Evolutionary conservation across 1,140 invertebrate genomes (phyloP), one percentile per base, ranked within the genome.

Genomic region (Lepidurus apus): DNA sequence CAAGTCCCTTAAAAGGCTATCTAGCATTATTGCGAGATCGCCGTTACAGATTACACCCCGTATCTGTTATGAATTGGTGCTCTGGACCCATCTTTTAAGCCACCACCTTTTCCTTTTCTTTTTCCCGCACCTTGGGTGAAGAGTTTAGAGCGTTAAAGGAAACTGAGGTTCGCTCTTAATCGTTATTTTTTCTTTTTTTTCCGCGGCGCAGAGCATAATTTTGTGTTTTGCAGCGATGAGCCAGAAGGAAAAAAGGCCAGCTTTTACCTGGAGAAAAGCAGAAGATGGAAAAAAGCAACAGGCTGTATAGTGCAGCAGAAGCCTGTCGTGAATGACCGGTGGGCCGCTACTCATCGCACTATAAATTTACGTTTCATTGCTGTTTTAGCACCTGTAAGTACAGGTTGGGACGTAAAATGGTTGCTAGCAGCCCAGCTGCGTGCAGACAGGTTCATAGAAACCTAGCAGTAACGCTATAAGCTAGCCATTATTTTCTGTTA

Each of bases 361-460:
- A 65, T 65, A 65, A 65, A 65, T 65, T 65, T 65, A 65, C 53
- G 53, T 65, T 65, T 65, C 53, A 65, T 65, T 65, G 53, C 53
- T 65, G 53, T 65, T 65, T 65, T 65, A 65, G 53, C 53, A 65
- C 53, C 53, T 65, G 53, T 65, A 65, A 65, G 53, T 65, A 65
- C 53, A 65, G 53, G 53, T 65, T 65, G 53, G 53, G 53, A 65
- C 8, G 17, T 21, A 65, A 65, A 65, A 65, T n/a, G 53, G n/a
- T 65, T 65, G 53, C 53, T 65, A 65, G 53, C 53, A 65, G 53
- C 53, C 53, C 53, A 65, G 53, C 53, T 65, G 53, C 53, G 53
- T 65, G 53, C 53, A 65, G 53, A 65, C 53, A 65, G 53, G 53
- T 65, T 65, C 53, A 65, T 65, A 21, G 53, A 65, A 65, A 65